phyloP scores from a whole-genome alignment of 2,797 vertebrate genomes.

The Karalla daura region DNA sequence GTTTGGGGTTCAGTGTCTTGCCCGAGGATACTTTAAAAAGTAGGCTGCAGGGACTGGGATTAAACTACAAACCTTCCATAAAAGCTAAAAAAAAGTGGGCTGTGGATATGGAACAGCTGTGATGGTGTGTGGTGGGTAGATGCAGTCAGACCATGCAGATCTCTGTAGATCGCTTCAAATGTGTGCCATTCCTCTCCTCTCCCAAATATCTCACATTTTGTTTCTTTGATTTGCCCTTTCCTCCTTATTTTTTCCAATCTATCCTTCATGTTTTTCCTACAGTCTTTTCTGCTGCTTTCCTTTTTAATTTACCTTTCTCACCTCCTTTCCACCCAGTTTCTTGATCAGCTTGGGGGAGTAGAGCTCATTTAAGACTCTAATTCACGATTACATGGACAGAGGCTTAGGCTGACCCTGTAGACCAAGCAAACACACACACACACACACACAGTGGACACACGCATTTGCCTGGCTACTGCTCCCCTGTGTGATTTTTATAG shows the following conservation, averaged over 20 bases:
- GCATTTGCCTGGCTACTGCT: conserved; percentile 40
- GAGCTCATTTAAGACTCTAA: conserved; percentile 73
- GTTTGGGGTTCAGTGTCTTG: too few species aligned
- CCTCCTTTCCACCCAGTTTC: neutral
- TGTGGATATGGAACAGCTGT: too few species aligned
- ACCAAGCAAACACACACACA: conserved; percentile 8
- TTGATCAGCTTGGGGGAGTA: conserved; percentile 48
- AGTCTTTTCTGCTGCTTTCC: conserved; percentile 4
- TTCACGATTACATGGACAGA: conserved; percentile 76
- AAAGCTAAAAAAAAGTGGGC: too few species aligned
- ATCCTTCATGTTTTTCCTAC: neutral
- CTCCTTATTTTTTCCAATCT: neutral
- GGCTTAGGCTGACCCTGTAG: conserved; percentile 59
- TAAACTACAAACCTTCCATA: too few species aligned
- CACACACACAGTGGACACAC: conserved; percentile 14
- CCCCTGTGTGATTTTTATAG: conserved; percentile 74
- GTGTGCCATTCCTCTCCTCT: neutral
- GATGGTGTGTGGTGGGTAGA: too few species aligned
- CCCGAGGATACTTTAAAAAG: too few species aligned
- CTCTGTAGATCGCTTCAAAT: neutral
- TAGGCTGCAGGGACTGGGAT: too few species aligned
- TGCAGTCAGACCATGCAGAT: neutral
- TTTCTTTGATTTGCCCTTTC: neutral
- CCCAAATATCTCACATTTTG: neutral
- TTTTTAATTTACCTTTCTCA: conserved; percentile 22